phyloP scores from a whole-genome alignment of 2,797 vertebrate species.

The Urocyon cinereoargenteus region DNA sequence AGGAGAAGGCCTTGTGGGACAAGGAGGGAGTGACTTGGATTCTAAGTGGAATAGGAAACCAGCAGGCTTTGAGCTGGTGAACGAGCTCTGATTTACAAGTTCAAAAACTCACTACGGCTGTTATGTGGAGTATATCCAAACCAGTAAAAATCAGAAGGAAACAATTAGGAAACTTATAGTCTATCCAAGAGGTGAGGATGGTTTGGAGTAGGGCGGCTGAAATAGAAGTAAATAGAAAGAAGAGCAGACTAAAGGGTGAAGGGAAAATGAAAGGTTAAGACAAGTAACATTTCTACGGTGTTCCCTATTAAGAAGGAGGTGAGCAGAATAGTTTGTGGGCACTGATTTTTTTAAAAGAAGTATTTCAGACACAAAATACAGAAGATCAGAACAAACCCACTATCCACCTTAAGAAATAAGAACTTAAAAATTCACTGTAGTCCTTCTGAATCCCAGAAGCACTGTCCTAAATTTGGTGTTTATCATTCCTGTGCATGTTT shows the following conservation, averaged over 20 bases:
- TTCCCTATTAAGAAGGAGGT: neutral
- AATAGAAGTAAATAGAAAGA: neutral
- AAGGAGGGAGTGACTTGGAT: neutral
- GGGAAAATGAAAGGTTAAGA: neutral
- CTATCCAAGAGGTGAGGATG: neutral
- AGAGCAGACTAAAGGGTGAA: neutral
- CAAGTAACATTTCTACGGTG: constrained; percentile 6
- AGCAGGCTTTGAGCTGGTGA: neutral
- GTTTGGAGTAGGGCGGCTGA: neutral
- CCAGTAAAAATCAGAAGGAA: neutral
- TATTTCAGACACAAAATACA: too few relatives aligned
- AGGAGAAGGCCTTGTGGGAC: neutral
- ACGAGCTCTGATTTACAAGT: neutral
- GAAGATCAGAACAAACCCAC: too few relatives aligned
- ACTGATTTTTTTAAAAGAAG: too few relatives aligned
- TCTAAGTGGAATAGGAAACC: neutral
- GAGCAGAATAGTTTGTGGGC: neutral
- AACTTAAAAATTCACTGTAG: too few relatives aligned
- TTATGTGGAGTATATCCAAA: neutral
- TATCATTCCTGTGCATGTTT: too few relatives aligned
- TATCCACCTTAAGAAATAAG: too few relatives aligned
- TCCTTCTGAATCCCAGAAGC: too few relatives aligned
- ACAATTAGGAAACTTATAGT: neutral
- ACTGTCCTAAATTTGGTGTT: too few relatives aligned
- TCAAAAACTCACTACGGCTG: neutral